These are phyloP conservation scores for Scatophagus argus DNA, from an alignment of 2,113 vertebrate species.

Conservation along the genomic window DNA sequence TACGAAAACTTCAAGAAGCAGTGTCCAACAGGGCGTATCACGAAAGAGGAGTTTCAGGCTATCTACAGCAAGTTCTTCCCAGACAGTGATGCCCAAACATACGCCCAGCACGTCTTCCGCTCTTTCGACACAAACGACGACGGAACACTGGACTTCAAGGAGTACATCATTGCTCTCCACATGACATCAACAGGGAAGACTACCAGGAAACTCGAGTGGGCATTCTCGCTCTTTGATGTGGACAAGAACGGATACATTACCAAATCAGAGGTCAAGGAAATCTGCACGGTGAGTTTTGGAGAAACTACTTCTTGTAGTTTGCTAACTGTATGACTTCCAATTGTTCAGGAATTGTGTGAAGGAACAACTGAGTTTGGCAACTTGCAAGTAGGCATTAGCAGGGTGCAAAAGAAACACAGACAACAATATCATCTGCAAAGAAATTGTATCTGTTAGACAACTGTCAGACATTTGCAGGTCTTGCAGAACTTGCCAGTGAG, in stretches of 20 bases:
- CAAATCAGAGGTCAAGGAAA: slow-evolving; percentile 93
- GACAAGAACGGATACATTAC: slow-evolving; percentile 97
- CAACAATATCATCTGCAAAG: slow-evolving; percentile 14
- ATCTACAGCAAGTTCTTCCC: slow-evolving; percentile 94
- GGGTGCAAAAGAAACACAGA: not conserved
- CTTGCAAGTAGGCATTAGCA: not conserved
- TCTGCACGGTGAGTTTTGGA: slow-evolving; percentile 87
- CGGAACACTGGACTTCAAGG: slow-evolving; percentile 83
- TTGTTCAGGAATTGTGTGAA: not conserved
- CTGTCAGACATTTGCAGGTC: not conserved
- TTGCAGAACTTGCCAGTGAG: not conserved
- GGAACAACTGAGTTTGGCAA: not conserved
- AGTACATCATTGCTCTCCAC: slow-evolving; percentile 84
- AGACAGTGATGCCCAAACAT: slow-evolving; percentile 76
- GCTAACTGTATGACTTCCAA: not conserved
- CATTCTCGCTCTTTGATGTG: slow-evolving; percentile 96
- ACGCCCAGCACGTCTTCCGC: slow-evolving; percentile 82
- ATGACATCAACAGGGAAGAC: slow-evolving; percentile 82
- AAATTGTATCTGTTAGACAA: not conserved
- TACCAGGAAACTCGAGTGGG: slow-evolving; percentile 84
- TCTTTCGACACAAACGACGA: slow-evolving; percentile 83
- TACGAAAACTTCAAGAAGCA: slow-evolving; percentile 94
- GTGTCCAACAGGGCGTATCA: slow-evolving; percentile 92
- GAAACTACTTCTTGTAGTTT: not conserved
- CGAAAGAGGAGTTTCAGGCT: slow-evolving; percentile 91